Conservation (phyloP, 1,140 invertebrate species). For the Ericerus pela region DNA sequence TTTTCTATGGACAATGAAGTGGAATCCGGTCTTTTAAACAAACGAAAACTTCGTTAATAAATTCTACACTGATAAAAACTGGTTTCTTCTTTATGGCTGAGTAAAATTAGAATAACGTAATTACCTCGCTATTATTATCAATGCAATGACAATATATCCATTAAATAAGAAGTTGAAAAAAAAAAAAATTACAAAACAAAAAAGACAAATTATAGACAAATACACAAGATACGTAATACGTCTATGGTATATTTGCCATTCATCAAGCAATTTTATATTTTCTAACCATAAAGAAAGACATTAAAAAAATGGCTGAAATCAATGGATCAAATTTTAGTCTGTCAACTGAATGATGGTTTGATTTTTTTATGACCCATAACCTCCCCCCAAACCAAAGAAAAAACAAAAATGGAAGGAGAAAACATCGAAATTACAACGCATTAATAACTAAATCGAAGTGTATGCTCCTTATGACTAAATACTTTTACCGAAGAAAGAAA, state of each 20-base stretch:
- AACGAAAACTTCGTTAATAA: constrained; percentile 8
- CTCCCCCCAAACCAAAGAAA: too few relatives aligned
- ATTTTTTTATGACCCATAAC: too few relatives aligned
- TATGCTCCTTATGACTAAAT: too few relatives aligned
- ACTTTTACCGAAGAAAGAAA: too few relatives aligned
- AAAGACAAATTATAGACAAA: constrained; percentile 5
- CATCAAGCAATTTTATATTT: background rate
- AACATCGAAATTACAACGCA: too few relatives aligned
- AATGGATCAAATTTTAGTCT: background rate
- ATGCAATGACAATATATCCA: constrained; percentile 7
- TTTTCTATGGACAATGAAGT: background rate
- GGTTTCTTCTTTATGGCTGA: constrained; percentile 1
- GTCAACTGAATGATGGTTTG: background rate
- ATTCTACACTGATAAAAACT: constrained; percentile 7
- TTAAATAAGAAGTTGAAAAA: constrained; percentile 10
- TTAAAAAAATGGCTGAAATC: background rate
- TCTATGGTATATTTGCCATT: background rate
- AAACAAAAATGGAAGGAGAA: too few relatives aligned
- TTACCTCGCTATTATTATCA: constrained; percentile 8
- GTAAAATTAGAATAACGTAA: constrained; percentile 7
- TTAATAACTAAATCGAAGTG: too few relatives aligned
- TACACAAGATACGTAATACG: background rate
- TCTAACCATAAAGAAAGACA: background rate
- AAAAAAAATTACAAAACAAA: too few relatives aligned
- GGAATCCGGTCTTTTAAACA: constrained; percentile 6